Base-by-base conservation (phyloP, 2,797 vertebrate genomes). In the Siniperca undulata region DNA sequence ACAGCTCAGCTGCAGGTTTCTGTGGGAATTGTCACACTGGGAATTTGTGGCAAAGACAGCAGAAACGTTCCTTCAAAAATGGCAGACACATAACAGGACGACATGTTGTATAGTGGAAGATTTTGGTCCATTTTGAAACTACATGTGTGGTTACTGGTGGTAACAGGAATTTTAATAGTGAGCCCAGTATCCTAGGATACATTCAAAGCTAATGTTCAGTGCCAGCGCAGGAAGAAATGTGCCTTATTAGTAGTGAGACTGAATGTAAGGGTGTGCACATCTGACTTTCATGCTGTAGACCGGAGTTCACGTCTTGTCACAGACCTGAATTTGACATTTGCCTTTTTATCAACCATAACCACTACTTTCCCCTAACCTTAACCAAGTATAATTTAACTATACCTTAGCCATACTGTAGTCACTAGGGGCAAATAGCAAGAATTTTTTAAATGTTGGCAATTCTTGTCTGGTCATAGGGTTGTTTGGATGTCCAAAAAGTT, bases 1-100 rank as follows among this genome's bases (percentile, higher is more conserved):
- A 48, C 42, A 68, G 12, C 52, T 46, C 59, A 24, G 20, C n/a
- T 62, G 56, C 46, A 36, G 52, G 48, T 50, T 80, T 52, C 40
- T 61, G 67, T 65, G 40, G 14, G 36, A 46, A 64, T 0, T 56
- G 19, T 48, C 66, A 65, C 74, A 24, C 24, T 66, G 38, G 34
- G 60, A 62, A 7, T 77, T 10, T 59, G 16, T 74, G 77, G 44
- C 11, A 48, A 24, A 40, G 38, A 59, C 3, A 58, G 42, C 48
- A 27, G 8, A 77, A 38, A 7, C 2, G 4, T 24, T 34, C 19
- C 4, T 36, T 75, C 2, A 22, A 30, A 69, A 52, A 36, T 20
- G 53, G 0, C 42, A 22, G 17, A 13, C 44, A 68, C 17, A 60
- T 3, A 34, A 59, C 17, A 3, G 16, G 16, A 69, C 3, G 16